Base-by-base conservation (phyloP, 2,113 vertebrate genomes). In the Paralichthys olivaceus region DNA sequence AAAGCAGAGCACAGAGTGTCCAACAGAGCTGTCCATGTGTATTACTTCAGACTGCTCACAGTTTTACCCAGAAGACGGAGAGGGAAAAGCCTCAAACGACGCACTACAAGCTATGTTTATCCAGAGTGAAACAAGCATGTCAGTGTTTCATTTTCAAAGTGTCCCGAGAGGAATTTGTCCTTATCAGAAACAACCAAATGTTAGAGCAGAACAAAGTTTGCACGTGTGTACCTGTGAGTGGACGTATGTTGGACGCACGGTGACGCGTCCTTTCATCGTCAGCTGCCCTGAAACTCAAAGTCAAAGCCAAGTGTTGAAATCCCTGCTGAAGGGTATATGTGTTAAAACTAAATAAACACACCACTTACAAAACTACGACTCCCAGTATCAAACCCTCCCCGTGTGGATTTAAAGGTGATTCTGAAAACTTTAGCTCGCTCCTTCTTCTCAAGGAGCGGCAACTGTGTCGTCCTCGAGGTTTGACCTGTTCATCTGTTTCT, bases 11-110 rank as follows among this genome's bases (percentile, higher is more conserved):
- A 54, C 79, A 82, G 82, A 80, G 87, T 77, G 85, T 90, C 85
- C 88, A 89, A 77, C 85, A 87, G 88, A 80, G 86, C 87, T 91
- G 86, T 92, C 88, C 72, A 78, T 79, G 77, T 87, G 80, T 71
- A 92, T 91, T 89, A 91, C 86, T 87, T 88, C 81, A 90, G 87
- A 92, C 89, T 79, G 87, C 89, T 90, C 63, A 60, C 84, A 72
- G 75, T 83, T 86, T 73, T 84, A 86, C 79, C n/a, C 82, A 79
- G 68, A 86, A 84, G 85, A 80, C 86, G 69, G 77, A 72, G 76
- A 74, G 86, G 84, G 78, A 76, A 84, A 86, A 85, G 77, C 85
- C 80, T 84, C 79, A 86, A 81, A 84, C 81, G 13, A 72, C 83
- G 79, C 80, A 69, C 69, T 64, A 54, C 20, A 29, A 78, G 78